Percentiles rank a stretch among this genome's conserved stretches.
Conservation (phyloP, 2,888 invertebrate species). For the Tillus elongatus region DNA sequence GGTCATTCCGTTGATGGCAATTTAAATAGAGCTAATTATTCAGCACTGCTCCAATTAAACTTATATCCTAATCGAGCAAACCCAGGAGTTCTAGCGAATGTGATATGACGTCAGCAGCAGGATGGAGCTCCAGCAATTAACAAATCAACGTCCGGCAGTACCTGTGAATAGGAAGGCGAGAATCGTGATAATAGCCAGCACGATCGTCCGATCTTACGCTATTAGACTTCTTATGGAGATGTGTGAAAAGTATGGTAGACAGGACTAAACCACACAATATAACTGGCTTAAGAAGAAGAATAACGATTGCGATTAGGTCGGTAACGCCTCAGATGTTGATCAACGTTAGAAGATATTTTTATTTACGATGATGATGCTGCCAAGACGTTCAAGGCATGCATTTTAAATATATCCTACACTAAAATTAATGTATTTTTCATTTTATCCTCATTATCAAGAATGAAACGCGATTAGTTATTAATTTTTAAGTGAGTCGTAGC, state of each 20-base stretch:
- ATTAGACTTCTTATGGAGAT: constrained; percentile 3
- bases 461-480: too few species aligned
- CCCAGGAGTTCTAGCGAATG: constrained; percentile 1
- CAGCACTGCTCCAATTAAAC: constrained; percentile 2
- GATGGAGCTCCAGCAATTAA: background rate
- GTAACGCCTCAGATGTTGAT: too few species aligned
- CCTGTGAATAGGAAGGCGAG: constrained; percentile 4
- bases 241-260: background rate
- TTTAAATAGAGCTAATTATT: constrained; percentile 1
- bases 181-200: background rate
- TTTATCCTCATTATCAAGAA: too few species aligned
- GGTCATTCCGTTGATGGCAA: constrained; percentile 2
- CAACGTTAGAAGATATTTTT: too few species aligned
- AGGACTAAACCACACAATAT: background rate
- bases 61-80: constrained; percentile 2
- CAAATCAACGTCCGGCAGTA: constrained; percentile 4
- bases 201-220: background rate
- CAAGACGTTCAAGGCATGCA: too few species aligned
- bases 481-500: too few species aligned
- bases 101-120: background rate
- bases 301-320: too few species aligned
- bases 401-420: too few species aligned
- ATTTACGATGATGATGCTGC: too few species aligned
- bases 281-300: constrained; percentile 1
- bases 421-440: too few species aligned